Percentiles rank a stretch among this genome's conserved stretches.
These are phyloP conservation scores for Chelonoidis abingdonii DNA, from an alignment of 2,113 vertebrate genomes.

Conservation along the genomic window DNA sequence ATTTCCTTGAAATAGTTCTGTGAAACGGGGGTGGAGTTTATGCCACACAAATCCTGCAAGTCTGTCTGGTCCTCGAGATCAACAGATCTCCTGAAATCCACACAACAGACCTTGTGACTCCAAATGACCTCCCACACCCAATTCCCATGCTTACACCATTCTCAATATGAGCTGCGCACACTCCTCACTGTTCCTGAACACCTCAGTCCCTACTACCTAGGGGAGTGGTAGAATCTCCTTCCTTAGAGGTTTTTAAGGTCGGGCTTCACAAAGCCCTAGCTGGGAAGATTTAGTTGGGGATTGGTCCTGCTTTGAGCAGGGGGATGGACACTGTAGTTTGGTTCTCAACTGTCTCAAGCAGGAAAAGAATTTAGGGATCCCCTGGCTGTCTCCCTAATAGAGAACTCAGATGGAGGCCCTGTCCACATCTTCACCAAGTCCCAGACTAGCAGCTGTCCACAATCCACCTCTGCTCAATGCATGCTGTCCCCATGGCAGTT, in stretches of 20 bases:
- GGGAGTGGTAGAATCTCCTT: too few species aligned
- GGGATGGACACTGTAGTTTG: not conserved
- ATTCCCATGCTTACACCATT: not conserved
- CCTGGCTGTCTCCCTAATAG: not conserved
- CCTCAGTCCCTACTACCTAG: not conserved
- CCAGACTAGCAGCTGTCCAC: not conserved
- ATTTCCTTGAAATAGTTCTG: too few species aligned
- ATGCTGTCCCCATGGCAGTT: not conserved
- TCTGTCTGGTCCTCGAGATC: too few species aligned
- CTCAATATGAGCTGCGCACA: not conserved
- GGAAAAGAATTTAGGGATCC: not conserved
- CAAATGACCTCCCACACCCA: not conserved
- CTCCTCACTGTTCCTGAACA: not conserved
- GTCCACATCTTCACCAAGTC: not conserved
- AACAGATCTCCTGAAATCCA: too few species aligned
- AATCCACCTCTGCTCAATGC: not conserved
- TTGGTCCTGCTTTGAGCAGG: too few species aligned
- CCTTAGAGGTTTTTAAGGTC: too few species aligned
- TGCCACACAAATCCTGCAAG: too few species aligned
- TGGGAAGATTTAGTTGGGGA: too few species aligned
- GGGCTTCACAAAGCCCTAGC: too few species aligned
- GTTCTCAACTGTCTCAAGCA: not conserved
- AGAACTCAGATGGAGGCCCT: not conserved
- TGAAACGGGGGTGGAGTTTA: too few species aligned
- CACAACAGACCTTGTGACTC: not conserved